Conservation (phyloP, 2,888 invertebrate species). For the Drosophila maculinotata region DNA sequence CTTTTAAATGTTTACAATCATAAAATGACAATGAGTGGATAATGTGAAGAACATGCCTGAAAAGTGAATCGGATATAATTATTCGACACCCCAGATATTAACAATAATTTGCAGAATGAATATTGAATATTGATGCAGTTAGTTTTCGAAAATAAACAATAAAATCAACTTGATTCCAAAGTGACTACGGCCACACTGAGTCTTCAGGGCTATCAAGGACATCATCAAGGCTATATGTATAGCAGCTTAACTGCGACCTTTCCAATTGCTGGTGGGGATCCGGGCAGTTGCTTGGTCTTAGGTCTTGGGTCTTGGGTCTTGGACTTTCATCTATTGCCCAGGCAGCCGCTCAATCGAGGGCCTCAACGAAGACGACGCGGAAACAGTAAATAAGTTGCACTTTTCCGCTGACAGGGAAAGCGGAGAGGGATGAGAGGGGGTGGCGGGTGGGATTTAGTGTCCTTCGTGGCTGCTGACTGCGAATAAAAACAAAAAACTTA, state of each 20-base stretch:
- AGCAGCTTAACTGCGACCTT: slow-evolving; percentile 8
- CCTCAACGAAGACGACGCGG: slow-evolving; percentile 28
- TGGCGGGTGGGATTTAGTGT: slow-evolving; percentile 29
- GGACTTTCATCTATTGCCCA: slow-evolving; percentile 26
- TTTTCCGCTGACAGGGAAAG: slow-evolving; percentile 64
- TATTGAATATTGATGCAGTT: too few relatives aligned
- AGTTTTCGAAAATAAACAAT: neutral
- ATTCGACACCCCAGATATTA: too few relatives aligned
- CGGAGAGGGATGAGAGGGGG: neutral
- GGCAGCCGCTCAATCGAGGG: slow-evolving; percentile 13
- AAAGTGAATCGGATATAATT: too few relatives aligned
- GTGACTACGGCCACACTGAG: too few relatives aligned
- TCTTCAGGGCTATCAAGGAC: neutral
- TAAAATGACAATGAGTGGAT: too few relatives aligned
- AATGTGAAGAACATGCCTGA: too few relatives aligned
- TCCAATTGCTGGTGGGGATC: slow-evolving; percentile 1
- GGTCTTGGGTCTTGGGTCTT: slow-evolving; percentile 5
- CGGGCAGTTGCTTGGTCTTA: neutral
- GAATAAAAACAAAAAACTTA: slow-evolving; percentile 71
- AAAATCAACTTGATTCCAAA: neutral
- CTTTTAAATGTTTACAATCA: too few relatives aligned
- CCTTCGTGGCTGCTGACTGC: slow-evolving; percentile 58
- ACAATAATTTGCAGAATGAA: too few relatives aligned
- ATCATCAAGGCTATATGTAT: too few relatives aligned
- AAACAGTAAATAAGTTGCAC: slow-evolving; percentile 78